Conservation (phyloP, 2,888 invertebrate species). For the Mesodorylaimus sp. region DNA sequence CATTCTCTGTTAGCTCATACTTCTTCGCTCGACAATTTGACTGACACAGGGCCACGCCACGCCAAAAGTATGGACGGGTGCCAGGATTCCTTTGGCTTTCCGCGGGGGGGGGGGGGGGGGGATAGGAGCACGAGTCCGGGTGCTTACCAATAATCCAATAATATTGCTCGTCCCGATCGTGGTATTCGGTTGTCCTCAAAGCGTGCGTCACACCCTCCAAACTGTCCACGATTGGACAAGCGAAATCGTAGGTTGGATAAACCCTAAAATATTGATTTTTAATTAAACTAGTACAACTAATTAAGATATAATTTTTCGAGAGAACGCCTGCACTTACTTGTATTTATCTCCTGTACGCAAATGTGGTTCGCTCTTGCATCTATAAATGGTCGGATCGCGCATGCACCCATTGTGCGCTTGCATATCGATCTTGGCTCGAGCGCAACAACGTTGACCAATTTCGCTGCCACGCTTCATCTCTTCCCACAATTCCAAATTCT, state of each 20-base stretch:
- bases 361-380: conserved; percentile 87
- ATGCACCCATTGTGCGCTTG: conserved; percentile 82
- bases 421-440: conserved; percentile 94
- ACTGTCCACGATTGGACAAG: conserved; percentile 95
- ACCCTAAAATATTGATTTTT: conserved; percentile 46
- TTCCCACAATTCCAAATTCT: conserved; percentile 71
- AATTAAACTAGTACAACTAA: conserved; percentile 6
- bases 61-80: too few species aligned
- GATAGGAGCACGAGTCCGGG: too few species aligned
- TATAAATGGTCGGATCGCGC: conserved; percentile 92
- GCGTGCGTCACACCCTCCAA: conserved; percentile 94
- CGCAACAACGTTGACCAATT: conserved; percentile 68
- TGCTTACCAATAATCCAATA: conserved; percentile 54
- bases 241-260: conserved; percentile 98
- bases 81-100: too few species aligned
- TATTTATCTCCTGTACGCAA: conserved; percentile 80
- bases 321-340: conserved; percentile 45
- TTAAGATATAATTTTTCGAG: background rate
- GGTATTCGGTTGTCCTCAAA: conserved; percentile 90
- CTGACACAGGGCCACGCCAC: too few species aligned
- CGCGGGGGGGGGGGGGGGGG: too few species aligned
- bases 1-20: too few species aligned
- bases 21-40: too few species aligned
- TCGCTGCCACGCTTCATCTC: conserved; percentile 74
- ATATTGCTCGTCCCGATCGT: conserved; percentile 91